A percentile compares a stretch with the other conserved stretches of the same genome.
phyloP scores from a whole-genome alignment of 1,140 invertebrate genomes.

The Drosophila aff. region DNA sequence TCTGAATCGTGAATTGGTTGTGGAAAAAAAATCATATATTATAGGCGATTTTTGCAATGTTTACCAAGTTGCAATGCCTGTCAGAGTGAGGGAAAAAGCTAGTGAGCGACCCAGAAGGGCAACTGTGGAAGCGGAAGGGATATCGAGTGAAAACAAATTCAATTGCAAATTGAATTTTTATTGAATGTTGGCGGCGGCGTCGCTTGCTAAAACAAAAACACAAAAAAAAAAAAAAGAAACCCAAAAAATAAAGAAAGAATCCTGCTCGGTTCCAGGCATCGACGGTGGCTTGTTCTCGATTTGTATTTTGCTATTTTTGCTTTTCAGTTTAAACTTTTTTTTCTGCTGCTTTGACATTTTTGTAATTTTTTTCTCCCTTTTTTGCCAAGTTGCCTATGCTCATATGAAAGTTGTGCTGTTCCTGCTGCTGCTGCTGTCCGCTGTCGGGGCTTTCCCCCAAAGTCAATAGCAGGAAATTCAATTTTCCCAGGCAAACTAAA shows the following conservation, averaged over 20 bases:
- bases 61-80: conserved; percentile 65
- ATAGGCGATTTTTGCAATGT: conserved; percentile 73
- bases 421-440: conserved; percentile 19
- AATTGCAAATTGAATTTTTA: conserved; percentile 81
- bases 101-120: neutral
- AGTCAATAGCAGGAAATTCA: conserved; percentile 71
- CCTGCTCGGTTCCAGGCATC: conserved; percentile 23
- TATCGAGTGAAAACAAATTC: conserved; percentile 75
- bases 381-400: conserved; percentile 40
- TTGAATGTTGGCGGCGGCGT: conserved; percentile 73
- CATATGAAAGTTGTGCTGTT: conserved; percentile 49
- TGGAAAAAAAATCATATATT: conserved; percentile 30
- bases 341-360: conserved; percentile 58
- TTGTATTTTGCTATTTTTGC: conserved; percentile 47
- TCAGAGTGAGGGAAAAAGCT: conserved; percentile 3
- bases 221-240: conserved; percentile 1
- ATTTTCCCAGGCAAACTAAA: conserved; percentile 66
- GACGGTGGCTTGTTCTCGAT: conserved; percentile 32
- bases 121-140: conserved; percentile 1
- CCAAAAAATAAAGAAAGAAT: conserved; percentile 28
- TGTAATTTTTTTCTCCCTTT: conserved; percentile 26
- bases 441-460: conserved; percentile 38
- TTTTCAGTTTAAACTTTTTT: conserved; percentile 36
- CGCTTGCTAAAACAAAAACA: conserved; percentile 44
- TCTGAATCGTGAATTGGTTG: conserved; percentile 14